These are phyloP conservation scores for Okamejei kenojei DNA, from an alignment of 2,797 vertebrate genomes.

Conservation along the genomic window DNA sequence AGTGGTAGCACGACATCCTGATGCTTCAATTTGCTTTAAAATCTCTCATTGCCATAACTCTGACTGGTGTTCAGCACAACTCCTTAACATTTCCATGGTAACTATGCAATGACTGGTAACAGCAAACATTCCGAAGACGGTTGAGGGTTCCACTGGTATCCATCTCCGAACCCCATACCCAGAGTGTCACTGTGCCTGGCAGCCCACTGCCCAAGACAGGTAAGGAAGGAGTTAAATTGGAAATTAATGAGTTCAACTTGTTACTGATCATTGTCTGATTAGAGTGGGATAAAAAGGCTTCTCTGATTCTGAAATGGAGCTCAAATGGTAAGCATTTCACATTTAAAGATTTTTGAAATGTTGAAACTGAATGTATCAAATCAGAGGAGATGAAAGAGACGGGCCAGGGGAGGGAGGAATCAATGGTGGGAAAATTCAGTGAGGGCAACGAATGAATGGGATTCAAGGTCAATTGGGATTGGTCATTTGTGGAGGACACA, in stretches of 20 bases:
- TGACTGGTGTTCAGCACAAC: slow-evolving; percentile 20
- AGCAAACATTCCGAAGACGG: background rate
- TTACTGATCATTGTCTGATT: background rate
- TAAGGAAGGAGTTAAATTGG: slow-evolving; percentile 27
- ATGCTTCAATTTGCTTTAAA: slow-evolving; percentile 27
- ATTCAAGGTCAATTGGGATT: background rate
- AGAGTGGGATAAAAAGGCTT: background rate
- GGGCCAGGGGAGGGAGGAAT: background rate
- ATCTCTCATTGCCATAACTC: slow-evolving; percentile 31
- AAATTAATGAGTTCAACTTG: background rate
- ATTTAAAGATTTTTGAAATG: background rate
- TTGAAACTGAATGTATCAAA: background rate
- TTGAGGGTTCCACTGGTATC: background rate
- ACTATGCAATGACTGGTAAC: slow-evolving; percentile 21
- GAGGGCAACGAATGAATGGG: background rate
- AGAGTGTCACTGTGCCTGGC: background rate
- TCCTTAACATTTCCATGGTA: slow-evolving; percentile 30
- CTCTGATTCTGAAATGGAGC: background rate
- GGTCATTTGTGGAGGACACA: background rate
- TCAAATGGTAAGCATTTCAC: background rate
- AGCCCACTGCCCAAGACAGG: background rate
- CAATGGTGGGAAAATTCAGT: background rate
- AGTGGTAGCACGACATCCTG: slow-evolving; percentile 21
- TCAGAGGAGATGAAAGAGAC: background rate
- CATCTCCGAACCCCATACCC: background rate